These are phyloP conservation scores for Lordiphosa mommai DNA, from an alignment of 1,140 invertebrate genomes.

Conservation along the genomic window DNA sequence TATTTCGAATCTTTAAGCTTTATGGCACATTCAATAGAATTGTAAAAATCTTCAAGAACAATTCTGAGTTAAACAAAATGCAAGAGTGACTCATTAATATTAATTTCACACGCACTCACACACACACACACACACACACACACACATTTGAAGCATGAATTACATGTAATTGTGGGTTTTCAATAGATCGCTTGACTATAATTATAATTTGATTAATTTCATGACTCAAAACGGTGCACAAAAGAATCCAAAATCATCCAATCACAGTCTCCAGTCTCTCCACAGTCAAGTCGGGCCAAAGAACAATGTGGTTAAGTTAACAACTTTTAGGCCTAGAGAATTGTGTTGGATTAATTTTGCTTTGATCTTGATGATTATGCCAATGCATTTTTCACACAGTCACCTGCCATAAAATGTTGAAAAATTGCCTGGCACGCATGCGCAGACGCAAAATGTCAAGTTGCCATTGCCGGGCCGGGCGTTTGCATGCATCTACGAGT, in stretches of 20 bases:
- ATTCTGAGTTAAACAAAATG: not conserved
- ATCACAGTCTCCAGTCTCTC: too few species aligned
- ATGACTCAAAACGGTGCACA: slow-evolving; percentile 21
- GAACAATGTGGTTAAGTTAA: slow-evolving; percentile 10
- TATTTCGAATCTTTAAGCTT: too few species aligned
- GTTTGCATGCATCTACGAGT: slow-evolving; percentile 19
- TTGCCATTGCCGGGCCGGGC: slow-evolving; percentile 17
- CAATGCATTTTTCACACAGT: slow-evolving; percentile 30
- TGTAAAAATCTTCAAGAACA: slow-evolving; percentile 10
- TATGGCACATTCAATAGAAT: not conserved
- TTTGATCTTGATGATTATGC: slow-evolving; percentile 42
- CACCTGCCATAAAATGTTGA: slow-evolving; percentile 3
- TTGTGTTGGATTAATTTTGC: slow-evolving; percentile 4
- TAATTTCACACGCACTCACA: slow-evolving; percentile 51
- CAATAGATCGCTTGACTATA: slow-evolving; percentile 6
- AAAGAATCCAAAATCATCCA: not conserved
- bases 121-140: slow-evolving; percentile 5
- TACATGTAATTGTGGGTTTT: slow-evolving; percentile 52
- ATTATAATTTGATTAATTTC: slow-evolving; percentile 46
- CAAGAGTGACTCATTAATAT: not conserved
- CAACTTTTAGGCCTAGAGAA: slow-evolving; percentile 29
- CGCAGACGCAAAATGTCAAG: slow-evolving; percentile 54
- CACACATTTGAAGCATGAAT: slow-evolving; percentile 33
- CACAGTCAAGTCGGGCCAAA: not conserved
- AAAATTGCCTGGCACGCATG: slow-evolving; percentile 40